Evolutionary conservation across 2,888 invertebrate genomes (phyloP), one percentile per base, ranked within the genome.

Genomic region (Cheiracanthium punctorium): DNA sequence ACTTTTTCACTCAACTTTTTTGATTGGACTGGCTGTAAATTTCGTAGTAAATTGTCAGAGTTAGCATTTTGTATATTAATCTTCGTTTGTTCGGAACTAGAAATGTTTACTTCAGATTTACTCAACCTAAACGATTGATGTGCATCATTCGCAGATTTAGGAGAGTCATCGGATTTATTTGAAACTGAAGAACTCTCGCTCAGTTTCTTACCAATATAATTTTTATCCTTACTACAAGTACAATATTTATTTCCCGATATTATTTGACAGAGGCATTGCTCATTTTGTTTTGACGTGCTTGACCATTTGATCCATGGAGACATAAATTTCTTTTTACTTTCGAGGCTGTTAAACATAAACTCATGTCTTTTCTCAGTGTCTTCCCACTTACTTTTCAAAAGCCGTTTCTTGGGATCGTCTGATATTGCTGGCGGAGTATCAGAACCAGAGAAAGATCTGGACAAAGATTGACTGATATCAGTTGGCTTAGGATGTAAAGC

Each of bases 321-420:
- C 29, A 30, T 58, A 12, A 52, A 58, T 24, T 80, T 86, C 52
- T 75, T 80, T 72, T 71, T 82, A 37, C 72, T 86, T 71, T 86
- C 86, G 1, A 86, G 76, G 52, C 86, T 86, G 24, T 86, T 86
- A 30, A 86, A 86, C 80, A 80, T 86, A 20, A 64, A 80, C 30
- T 86, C 86, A 14, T 58, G 70, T n/a, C 65, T 72, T 20, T 75
- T 58, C 4, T 86, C 80, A 24, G 33, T 75, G 71, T 86, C 80
- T n/a, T 80, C 75, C 74, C 74, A 86, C 8, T 86, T 86, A 17
- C 33, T 86, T 33, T 58, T 71, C 71, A 41, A 71, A 17, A 72
- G 33, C 48, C 33, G 64, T 30, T 29, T 69, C 28, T 37, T 71
- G n/a, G 28, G 20, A 43, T 80, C 73, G n/a, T 73, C 69, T 24